Evolutionary conservation across 2,797 vertebrate genomes (phyloP).

Genomic region (Tragopan temminckii): DNA sequence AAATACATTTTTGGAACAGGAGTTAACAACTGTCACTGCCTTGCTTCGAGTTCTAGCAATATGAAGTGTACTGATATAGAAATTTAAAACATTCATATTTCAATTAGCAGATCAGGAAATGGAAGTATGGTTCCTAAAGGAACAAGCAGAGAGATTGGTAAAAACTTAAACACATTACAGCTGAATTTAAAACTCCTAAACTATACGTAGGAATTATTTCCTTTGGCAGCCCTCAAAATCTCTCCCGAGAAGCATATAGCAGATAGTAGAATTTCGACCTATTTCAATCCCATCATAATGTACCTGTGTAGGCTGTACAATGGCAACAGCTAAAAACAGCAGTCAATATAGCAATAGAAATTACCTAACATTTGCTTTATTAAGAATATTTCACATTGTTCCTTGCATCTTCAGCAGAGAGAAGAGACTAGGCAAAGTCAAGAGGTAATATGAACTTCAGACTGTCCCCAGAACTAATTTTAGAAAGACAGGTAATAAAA

Average conservation of each 20-base stretch:
- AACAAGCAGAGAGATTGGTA: neutral
- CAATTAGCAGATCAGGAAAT: neutral
- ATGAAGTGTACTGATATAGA: neutral
- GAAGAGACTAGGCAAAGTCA: neutral
- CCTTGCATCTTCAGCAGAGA: no score
- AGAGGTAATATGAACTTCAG: neutral
- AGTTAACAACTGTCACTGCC: neutral
- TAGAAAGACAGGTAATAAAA: conserved; percentile 38
- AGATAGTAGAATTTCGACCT: neutral
- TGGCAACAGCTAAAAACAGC: neutral
- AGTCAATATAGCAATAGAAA: neutral
- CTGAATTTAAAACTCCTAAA: neutral
- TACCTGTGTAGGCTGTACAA: neutral
- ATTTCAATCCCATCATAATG: neutral
- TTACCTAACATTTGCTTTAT: neutral
- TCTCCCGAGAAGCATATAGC: neutral
- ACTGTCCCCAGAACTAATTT: conserved; percentile 12
- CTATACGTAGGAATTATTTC: neutral
- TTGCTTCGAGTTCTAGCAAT: neutral
- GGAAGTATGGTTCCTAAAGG: neutral
- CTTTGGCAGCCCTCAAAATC: neutral
- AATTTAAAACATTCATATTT: neutral
- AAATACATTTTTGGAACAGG: neutral
- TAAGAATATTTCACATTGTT: no score
- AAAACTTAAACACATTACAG: neutral